Conservation (phyloP, 2,113 vertebrate genomes). For the Spea bombifrons region DNA sequence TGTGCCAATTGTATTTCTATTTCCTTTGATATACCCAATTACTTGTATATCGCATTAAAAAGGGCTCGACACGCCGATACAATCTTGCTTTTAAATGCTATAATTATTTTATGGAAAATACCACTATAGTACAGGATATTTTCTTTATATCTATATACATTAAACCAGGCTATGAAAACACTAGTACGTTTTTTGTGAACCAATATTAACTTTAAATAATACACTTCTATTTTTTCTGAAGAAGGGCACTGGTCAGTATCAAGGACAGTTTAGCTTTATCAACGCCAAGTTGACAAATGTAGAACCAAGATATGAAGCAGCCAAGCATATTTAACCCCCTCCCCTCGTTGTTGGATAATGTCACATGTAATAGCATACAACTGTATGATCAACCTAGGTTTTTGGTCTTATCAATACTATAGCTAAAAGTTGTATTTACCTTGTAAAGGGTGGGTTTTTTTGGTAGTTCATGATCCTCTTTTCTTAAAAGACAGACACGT, state of each 20-base stretch:
- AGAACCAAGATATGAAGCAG: conserved; percentile 2
- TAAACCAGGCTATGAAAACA: no score
- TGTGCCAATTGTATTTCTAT: no score
- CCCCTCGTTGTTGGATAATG: neutral
- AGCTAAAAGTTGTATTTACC: conserved; percentile 7
- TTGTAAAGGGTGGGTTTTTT: conserved; percentile 10
- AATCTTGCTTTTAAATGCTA: no score
- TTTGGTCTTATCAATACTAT: neutral
- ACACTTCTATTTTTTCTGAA: no score
- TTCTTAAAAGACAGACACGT: conserved; percentile 39
- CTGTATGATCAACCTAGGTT: neutral
- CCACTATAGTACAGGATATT: no score
- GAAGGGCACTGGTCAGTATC: conserved; percentile 13
- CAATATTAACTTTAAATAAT: no score
- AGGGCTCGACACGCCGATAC: no score
- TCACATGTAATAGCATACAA: neutral
- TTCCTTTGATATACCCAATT: no score
- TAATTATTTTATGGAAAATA: no score
- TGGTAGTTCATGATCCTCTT: conserved; percentile 41
- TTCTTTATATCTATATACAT: no score
- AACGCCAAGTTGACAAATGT: conserved; percentile 44
- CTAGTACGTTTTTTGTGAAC: no score
- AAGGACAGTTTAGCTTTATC: conserved; percentile 40
- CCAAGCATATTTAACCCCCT: neutral
- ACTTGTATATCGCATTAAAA: no score